A percentile compares a stretch with the other conserved stretches of the same genome.
phyloP scores from a whole-genome alignment of 2,888 invertebrate genomes.

The Xylocampa areola region DNA sequence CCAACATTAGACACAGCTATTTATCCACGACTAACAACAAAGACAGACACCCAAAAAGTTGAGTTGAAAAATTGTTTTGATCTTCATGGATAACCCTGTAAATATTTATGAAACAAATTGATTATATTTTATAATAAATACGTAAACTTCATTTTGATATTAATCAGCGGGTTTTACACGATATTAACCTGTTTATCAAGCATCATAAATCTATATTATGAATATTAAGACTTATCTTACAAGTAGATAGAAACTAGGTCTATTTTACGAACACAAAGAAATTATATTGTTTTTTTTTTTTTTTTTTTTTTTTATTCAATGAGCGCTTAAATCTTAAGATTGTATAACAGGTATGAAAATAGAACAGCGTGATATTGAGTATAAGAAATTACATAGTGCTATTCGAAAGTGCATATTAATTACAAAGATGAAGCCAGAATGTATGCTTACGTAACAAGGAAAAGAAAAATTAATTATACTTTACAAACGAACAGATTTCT shows the following conservation, averaged over 20 bases:
- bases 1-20: slow-evolving; percentile 23
- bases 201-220: no score
- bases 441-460: slow-evolving; percentile 20
- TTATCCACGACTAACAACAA: slow-evolving; percentile 19
- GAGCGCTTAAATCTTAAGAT: neutral
- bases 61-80: slow-evolving; percentile 19
- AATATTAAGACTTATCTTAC: no score
- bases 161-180: neutral
- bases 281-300: no score
- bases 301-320: slow-evolving; percentile 1
- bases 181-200: no score
- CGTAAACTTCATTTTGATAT: slow-evolving; percentile 3
- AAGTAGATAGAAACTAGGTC: no score
- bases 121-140: neutral
- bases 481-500: slow-evolving; percentile 26
- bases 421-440: slow-evolving; percentile 14
- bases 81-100: slow-evolving; percentile 7
- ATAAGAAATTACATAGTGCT: slow-evolving; percentile 10
- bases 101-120: slow-evolving; percentile 3
- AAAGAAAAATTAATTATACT: slow-evolving; percentile 28
- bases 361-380: neutral
- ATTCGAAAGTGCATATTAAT: slow-evolving; percentile 8
- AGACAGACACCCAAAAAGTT: neutral
- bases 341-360: slow-evolving; percentile 5
- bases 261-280: no score